phyloP scores from a whole-genome alignment of 2,113 vertebrate genomes.

The Nyctereutes procyonoides region DNA sequence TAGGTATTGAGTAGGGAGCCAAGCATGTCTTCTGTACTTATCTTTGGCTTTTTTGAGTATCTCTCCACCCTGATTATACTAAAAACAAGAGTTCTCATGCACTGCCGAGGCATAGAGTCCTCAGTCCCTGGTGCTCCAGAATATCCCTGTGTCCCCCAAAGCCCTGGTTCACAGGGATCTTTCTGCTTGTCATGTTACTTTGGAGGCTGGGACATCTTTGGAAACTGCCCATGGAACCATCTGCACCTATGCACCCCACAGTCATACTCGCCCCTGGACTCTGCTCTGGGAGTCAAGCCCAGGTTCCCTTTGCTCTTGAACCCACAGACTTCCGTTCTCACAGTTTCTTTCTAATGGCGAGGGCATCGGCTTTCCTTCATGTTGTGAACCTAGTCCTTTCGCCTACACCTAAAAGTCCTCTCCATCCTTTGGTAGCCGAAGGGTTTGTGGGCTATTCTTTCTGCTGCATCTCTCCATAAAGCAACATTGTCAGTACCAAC shows the following conservation, averaged over 20 bases:
- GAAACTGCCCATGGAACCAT: neutral
- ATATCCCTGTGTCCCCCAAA: neutral
- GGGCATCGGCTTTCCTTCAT: neutral
- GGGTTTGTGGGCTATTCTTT: neutral
- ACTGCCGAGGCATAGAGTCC: neutral
- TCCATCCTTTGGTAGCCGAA: neutral
- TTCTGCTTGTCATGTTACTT: neutral
- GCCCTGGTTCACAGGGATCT: neutral
- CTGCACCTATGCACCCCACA: neutral
- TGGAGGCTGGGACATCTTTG: neutral
- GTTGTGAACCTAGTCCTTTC: neutral
- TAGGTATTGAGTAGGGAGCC: neutral
- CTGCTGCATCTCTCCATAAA: neutral
- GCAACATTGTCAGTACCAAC: neutral
- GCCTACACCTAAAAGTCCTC: neutral
- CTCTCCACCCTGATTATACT: neutral
- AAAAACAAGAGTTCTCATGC: neutral
- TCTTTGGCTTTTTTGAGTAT: neutral
- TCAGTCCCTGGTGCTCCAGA: neutral
- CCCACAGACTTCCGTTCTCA: neutral
- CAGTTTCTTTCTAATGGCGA: neutral
- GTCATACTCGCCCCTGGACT: neutral
- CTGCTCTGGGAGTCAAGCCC: neutral
- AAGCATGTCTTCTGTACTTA: neutral
- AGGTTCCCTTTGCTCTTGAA: neutral